phyloP scores from a whole-genome alignment of 92 coral and sea anemone genomes.

The Heteractis magnifica region DNA sequence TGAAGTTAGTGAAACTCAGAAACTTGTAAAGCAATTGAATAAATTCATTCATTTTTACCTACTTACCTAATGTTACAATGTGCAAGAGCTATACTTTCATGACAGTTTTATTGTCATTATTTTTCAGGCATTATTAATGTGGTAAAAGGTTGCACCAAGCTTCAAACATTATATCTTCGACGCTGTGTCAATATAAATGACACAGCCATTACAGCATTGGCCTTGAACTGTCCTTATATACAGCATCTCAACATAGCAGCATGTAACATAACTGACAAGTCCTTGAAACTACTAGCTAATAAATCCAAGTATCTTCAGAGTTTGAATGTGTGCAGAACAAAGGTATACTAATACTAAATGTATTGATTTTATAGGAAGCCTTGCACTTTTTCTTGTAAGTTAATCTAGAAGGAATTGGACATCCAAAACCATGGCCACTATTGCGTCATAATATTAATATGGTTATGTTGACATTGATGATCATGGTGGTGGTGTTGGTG shows the following conservation, averaged over 20 bases:
- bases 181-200: slow-evolving; percentile 75
- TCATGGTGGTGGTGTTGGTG: not conserved
- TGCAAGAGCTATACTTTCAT: no score
- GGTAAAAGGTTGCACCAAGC: slow-evolving; percentile 53
- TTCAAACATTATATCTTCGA: slow-evolving; percentile 83
- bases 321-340: slow-evolving; percentile 74
- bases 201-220: slow-evolving; percentile 65
- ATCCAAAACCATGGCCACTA: not conserved
- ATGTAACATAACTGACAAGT: slow-evolving; percentile 75
- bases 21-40: not conserved
- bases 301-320: slow-evolving; percentile 75
- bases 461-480: not conserved
- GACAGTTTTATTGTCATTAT: no score
- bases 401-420: not conserved
- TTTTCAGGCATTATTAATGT: slow-evolving; percentile 65
- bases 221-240: slow-evolving; percentile 63
- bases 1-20: no score
- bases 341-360: slow-evolving; percentile 43
- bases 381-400: not conserved
- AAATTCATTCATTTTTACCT: not conserved
- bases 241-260: slow-evolving; percentile 80
- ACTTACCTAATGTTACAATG: no score
- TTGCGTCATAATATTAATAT: not conserved
- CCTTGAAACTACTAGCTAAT: slow-evolving; percentile 65
- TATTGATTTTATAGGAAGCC: not conserved